Percentiles rank a stretch among this genome's conserved stretches.
Evolutionary conservation across 2,888 invertebrate species (phyloP).

Genomic region (Tetragnatha montana): DNA sequence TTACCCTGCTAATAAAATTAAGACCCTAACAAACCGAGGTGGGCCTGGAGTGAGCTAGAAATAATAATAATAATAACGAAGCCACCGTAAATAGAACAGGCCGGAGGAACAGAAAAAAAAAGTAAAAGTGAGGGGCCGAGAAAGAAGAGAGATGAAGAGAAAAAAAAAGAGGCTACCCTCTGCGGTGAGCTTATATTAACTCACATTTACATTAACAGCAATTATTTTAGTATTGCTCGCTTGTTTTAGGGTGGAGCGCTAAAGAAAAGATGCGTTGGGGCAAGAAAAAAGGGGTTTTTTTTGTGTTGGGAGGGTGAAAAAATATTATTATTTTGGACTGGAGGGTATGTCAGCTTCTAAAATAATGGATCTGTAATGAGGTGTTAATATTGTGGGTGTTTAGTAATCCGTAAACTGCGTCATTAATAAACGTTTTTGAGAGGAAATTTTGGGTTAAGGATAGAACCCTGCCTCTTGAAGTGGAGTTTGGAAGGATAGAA

Average conservation of each 20-base stretch:
- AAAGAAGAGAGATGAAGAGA: too few relatives aligned
- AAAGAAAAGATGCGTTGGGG: constrained; percentile 15
- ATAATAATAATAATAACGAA: constrained; percentile 15
- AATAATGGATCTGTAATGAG: too few relatives aligned
- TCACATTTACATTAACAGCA: constrained; percentile 62
- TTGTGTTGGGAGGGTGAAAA: too few relatives aligned
- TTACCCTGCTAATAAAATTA: constrained; percentile 67
- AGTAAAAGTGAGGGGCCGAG: constrained; percentile 1
- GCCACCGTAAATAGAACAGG: constrained; percentile 22
- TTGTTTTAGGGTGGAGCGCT: background rate
- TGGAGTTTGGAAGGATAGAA: too few relatives aligned
- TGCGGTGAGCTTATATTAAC: constrained; percentile 64
- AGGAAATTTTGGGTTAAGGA: too few relatives aligned
- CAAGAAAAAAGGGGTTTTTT: background rate
- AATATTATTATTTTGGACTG: too few relatives aligned
- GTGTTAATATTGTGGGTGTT: too few relatives aligned
- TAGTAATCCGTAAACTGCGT: too few relatives aligned
- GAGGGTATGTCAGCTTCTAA: too few relatives aligned
- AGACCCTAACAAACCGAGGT: constrained; percentile 44
- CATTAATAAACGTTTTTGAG: too few relatives aligned
- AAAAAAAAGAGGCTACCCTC: constrained; percentile 15
- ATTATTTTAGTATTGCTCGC: constrained; percentile 64
- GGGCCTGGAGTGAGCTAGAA: background rate
- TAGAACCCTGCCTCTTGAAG: too few relatives aligned
- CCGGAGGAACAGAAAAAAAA: background rate